Conservation (phyloP, 2,797 vertebrate species). For the Anguilla obscura region DNA sequence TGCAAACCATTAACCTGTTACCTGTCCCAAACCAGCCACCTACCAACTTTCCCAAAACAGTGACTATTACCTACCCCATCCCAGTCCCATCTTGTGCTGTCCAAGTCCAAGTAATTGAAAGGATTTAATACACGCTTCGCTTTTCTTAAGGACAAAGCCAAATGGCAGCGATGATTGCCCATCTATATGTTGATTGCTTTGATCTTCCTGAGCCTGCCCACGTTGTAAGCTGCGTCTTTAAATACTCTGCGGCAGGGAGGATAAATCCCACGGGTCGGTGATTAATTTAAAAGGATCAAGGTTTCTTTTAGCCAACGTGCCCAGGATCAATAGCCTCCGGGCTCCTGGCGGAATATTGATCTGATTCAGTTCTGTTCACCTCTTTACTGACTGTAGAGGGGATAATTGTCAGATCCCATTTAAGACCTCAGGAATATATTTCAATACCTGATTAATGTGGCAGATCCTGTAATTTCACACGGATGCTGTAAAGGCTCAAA, state of each 20-base stretch:
- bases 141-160: conserved; percentile 1
- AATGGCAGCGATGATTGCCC: not conserved
- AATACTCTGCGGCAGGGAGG: conserved; percentile 3
- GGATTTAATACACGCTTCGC: not conserved
- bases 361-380: conserved; percentile 51
- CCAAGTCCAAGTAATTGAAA: not conserved
- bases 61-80: not conserved
- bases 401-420: conserved; percentile 70
- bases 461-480: conserved; percentile 47
- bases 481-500: not conserved
- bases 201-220: not conserved
- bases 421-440: conserved; percentile 63
- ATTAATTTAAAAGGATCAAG: conserved; percentile 58
- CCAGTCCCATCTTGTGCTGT: not conserved
- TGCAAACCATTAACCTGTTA: not conserved
- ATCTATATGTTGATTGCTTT: not conserved
- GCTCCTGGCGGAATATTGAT: conserved; percentile 58
- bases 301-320: conserved; percentile 52
- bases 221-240: conserved; percentile 23
- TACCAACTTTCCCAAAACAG: not conserved
- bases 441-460: conserved; percentile 65
- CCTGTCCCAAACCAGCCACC: not conserved
- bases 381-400: conserved; percentile 51
- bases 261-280: conserved; percentile 49
- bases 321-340: conserved; percentile 51